Conservation (phyloP, 2,113 vertebrate genomes). For the Telmatochromis sp. region DNA sequence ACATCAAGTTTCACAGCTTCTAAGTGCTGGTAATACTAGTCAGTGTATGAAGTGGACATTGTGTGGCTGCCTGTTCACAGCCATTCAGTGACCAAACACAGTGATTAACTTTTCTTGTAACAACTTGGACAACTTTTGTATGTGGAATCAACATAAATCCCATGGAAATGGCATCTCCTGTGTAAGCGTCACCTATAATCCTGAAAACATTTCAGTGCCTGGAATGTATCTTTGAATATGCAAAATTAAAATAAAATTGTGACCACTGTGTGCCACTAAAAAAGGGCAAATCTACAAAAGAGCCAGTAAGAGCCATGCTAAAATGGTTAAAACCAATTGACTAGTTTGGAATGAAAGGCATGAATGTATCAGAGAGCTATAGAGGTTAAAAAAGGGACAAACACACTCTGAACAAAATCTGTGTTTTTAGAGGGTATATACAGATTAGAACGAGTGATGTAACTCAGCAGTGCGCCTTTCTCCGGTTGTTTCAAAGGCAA, state of each 20-base stretch:
- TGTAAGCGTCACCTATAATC: not conserved
- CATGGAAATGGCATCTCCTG: not conserved
- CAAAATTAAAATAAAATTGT: not conserved
- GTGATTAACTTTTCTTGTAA: not conserved
- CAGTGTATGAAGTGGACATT: not conserved
- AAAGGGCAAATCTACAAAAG: not conserved
- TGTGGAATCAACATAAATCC: not conserved
- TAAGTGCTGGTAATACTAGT: not conserved
- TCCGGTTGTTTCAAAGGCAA: conserved; percentile 31
- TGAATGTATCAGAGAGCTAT: not conserved
- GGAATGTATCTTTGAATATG: not conserved
- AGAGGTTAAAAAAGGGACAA: conserved; percentile 5
- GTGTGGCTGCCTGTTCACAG: not conserved
- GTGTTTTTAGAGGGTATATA: not conserved
- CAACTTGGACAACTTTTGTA: not conserved
- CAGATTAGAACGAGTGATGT: conserved; percentile 4
- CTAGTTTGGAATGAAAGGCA: not conserved
- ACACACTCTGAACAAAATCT: not conserved
- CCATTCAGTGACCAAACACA: not conserved
- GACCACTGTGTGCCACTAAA: not conserved
- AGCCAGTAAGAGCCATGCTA: not conserved
- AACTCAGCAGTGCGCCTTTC: not conserved
- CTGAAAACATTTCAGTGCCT: not conserved
- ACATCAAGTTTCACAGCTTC: not conserved
- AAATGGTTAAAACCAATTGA: not conserved